phyloP scores from a whole-genome alignment of 2,888 invertebrate species.

The Stenchaetothrips biformis region DNA sequence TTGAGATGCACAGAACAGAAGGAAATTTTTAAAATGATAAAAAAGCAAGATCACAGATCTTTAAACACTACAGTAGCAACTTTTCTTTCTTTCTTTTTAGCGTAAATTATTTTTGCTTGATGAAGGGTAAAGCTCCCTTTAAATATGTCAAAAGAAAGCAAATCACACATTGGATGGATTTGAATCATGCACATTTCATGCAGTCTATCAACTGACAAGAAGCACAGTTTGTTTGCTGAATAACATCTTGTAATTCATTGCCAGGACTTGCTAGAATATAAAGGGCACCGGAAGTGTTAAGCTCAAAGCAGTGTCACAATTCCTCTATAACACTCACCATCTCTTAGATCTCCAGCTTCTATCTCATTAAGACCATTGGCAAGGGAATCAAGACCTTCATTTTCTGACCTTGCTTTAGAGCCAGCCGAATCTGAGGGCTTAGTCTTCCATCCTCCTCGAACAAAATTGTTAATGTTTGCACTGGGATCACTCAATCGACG shows the following conservation, averaged over 20 bases:
- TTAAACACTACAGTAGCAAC: no score
- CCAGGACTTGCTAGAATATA: neutral
- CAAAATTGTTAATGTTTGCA: slow-evolving; percentile 79
- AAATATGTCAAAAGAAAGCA: neutral
- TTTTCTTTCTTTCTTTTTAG: no score
- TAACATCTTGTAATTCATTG: neutral
- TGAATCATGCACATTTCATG: slow-evolving; percentile 8
- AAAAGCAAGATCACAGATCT: no score
- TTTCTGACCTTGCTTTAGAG: slow-evolving; percentile 77
- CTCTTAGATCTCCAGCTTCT: slow-evolving; percentile 87
- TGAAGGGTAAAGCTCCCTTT: neutral
- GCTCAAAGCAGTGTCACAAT: neutral
- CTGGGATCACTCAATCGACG: slow-evolving; percentile 89
- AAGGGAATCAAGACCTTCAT: slow-evolving; percentile 83
- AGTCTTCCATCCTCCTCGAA: slow-evolving; percentile 74
- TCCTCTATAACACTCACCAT: slow-evolving; percentile 58
- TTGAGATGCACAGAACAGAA: no score
- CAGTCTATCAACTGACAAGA: neutral
- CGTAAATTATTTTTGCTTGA: neutral
- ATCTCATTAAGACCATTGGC: slow-evolving; percentile 83
- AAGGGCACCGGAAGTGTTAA: neutral
- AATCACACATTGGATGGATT: neutral
- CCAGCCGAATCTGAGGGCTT: slow-evolving; percentile 50
- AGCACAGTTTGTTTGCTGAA: neutral
- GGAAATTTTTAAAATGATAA: no score